Conservation (phyloP, 2,797 vertebrate species). For the Orestias chungarensis region DNA sequence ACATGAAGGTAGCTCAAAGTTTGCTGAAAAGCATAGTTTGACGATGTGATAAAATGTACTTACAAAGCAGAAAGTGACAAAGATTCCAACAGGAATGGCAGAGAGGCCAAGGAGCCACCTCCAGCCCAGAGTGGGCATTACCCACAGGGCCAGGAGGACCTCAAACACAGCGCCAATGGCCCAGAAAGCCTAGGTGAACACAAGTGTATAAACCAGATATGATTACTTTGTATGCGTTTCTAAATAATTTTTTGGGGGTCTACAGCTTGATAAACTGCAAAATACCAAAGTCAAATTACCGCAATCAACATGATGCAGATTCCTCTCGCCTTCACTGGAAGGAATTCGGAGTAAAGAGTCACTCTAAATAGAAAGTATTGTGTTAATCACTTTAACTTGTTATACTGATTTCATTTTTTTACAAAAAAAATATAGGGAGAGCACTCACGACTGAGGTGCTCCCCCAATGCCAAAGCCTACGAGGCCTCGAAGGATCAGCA, state of each 20-base stretch:
- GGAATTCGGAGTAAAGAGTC: slow-evolving; percentile 91
- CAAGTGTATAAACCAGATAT: slow-evolving; percentile 13
- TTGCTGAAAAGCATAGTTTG: neutral
- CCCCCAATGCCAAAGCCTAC: slow-evolving; percentile 91
- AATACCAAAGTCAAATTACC: slow-evolving; percentile 70
- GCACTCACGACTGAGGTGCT: slow-evolving; percentile 90
- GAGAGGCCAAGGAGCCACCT: slow-evolving; percentile 91
- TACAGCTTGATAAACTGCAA: neutral
- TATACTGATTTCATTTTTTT: no score
- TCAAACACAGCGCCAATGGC: slow-evolving; percentile 87
- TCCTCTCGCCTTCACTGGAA: slow-evolving; percentile 89
- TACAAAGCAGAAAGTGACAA: slow-evolving; percentile 86
- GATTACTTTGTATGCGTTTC: neutral
- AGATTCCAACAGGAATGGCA: slow-evolving; percentile 81
- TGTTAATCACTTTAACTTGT: no score
- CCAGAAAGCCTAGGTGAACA: slow-evolving; percentile 86
- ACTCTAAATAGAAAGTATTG: slow-evolving; percentile 77
- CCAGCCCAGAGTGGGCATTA: slow-evolving; percentile 93
- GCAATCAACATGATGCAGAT: slow-evolving; percentile 85
- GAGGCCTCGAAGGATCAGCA: slow-evolving; percentile 85
- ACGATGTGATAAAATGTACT: slow-evolving; percentile 53
- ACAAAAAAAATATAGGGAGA: neutral
- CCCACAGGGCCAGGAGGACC: slow-evolving; percentile 85
- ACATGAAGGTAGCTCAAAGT: slow-evolving; percentile 6
- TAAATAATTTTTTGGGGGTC: neutral